Conservation (phyloP, 2,113 vertebrate genomes). For the Candoia aspera region DNA sequence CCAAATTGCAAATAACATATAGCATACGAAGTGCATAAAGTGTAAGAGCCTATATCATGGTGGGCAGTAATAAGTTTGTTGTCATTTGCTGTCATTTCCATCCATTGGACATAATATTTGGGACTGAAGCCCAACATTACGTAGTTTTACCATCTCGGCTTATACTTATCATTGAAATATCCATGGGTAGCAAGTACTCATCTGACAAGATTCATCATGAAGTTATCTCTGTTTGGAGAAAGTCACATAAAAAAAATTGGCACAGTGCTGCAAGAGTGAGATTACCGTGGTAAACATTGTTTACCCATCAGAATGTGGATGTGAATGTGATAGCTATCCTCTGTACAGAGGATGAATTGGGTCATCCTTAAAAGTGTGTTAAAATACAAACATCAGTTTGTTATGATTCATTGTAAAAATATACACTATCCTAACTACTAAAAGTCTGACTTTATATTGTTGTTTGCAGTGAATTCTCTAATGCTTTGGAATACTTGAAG, state of each 20-base stretch:
- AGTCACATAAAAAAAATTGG: background rate
- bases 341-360: background rate
- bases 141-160: background rate
- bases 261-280: background rate
- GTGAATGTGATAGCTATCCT: background rate
- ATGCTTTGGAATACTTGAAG: slow-evolving; percentile 88
- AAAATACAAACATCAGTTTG: background rate
- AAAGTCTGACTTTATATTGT: slow-evolving; percentile 33
- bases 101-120: background rate
- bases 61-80: background rate
- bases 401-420: background rate
- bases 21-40: background rate
- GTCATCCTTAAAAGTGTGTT: background rate
- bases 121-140: background rate
- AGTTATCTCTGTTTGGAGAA: background rate
- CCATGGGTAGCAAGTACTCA: background rate
- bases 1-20: background rate
- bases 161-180: background rate
- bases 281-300: background rate
- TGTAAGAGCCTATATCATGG: background rate
- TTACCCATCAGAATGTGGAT: background rate
- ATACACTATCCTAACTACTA: background rate
- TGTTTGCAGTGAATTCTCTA: slow-evolving; percentile 86
- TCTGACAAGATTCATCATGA: background rate
- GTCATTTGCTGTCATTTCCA: background rate